These are phyloP conservation scores for Bovichtus diacanthus DNA, from an alignment of 2,797 vertebrate species.

Conservation along the genomic window DNA sequence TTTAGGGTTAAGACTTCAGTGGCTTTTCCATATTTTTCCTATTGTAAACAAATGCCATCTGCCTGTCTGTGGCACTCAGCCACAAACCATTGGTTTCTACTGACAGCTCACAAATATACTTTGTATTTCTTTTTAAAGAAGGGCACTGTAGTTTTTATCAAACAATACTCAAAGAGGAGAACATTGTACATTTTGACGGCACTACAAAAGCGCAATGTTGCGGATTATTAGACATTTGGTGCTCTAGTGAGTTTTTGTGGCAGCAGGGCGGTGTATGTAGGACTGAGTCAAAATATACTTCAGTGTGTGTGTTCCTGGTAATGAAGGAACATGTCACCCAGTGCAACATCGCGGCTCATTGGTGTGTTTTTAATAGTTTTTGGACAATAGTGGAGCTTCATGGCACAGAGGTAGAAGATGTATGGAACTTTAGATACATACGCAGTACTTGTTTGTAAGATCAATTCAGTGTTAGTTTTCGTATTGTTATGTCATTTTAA, in stretches of 20 bases:
- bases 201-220: too few species aligned
- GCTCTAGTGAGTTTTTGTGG: not conserved
- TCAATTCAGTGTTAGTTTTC: too few species aligned
- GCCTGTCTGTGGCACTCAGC: not conserved
- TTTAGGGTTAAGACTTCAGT: not conserved
- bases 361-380: too few species aligned
- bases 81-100: not conserved
- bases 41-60: not conserved
- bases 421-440: too few species aligned
- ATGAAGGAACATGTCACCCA: too few species aligned
- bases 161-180: not conserved
- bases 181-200: not conserved
- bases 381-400: too few species aligned
- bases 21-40: not conserved
- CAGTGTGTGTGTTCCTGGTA: too few species aligned
- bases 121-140: too few species aligned
- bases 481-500: too few species aligned
- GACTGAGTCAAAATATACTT: not conserved
- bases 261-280: not conserved
- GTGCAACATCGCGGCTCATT: too few species aligned
- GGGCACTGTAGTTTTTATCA: not conserved
- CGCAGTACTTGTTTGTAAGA: too few species aligned
- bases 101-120: not conserved
- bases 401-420: too few species aligned
- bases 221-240: not conserved